Conservation (phyloP, 2,113 vertebrate genomes). For the Lamprologus lemairii region DNA sequence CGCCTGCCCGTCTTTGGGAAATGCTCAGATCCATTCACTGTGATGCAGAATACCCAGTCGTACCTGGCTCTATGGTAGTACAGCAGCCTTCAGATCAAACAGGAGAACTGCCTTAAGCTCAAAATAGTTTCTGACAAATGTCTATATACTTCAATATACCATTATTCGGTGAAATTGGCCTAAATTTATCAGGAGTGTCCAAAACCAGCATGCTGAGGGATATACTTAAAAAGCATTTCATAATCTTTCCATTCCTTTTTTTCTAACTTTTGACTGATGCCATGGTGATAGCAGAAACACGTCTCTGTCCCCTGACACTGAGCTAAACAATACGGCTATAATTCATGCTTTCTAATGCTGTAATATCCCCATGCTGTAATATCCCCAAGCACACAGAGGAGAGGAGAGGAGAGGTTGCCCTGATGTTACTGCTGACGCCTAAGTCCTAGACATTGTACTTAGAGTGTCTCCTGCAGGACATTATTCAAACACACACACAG, state of each 20-base stretch:
- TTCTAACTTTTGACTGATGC: constrained; percentile 5
- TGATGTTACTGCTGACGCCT: constrained; percentile 68
- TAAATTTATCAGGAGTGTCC: constrained; percentile 2
- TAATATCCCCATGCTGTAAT: constrained; percentile 55
- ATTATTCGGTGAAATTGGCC: constrained; percentile 12
- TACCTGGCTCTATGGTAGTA: not conserved
- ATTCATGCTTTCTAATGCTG: constrained; percentile 50
- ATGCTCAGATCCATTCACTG: constrained; percentile 24
- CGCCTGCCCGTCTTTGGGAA: constrained; percentile 6
- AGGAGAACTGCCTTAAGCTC: not conserved
- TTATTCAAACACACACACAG: constrained; percentile 65
- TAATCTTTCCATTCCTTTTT: not conserved
- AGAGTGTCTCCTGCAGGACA: constrained; percentile 66
- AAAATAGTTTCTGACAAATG: constrained; percentile 14
- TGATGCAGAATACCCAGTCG: not conserved
- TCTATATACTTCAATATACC: constrained; percentile 1
- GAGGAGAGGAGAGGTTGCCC: constrained; percentile 47
- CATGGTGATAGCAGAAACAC: not conserved
- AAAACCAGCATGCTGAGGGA: not conserved
- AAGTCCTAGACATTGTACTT: constrained; percentile 64
- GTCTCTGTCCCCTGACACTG: constrained; percentile 35
- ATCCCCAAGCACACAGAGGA: constrained; percentile 45
- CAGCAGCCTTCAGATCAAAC: constrained; percentile 21
- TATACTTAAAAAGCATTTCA: not conserved
- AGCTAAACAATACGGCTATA: constrained; percentile 38